Base-by-base conservation (phyloP, 2,797 vertebrate genomes). In the Gila robusta region DNA sequence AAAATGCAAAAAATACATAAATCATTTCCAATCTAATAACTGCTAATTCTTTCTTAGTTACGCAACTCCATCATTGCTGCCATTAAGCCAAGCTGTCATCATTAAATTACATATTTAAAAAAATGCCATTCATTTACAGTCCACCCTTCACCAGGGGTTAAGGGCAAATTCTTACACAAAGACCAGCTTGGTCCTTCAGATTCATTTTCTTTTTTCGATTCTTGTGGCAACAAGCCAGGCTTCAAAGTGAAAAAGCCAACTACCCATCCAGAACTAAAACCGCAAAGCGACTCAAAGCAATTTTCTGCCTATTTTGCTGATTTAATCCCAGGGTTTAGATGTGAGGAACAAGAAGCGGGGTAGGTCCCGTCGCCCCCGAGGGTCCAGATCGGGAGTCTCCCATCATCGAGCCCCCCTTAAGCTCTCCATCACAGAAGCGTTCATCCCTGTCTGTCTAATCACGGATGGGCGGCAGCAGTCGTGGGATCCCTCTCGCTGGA, bases 261-360 rank as follows among this genome's bases (percentile, higher is more conserved):
- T 93, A 91, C 90, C 91, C 89, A 90, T 85, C 92, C 93, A 95
- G 93, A 96, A 95, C 94, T 95, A 95, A 95, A 94, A 93, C 94
- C 91, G 91, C 92, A 91, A 92, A 92, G 88, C 89, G 85, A 91
- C 93, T 94, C 93, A 94, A 93, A 93, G 93, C 93, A 94, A 96
- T 96, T 95, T 96, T 95, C 93, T 93, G 92, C 91, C 92, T 93
- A 92, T 95, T 95, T 95, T 93, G 91, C 93, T 91, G 92, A 94
- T 95, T 93, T 94, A 94, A 95, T 96, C 93, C 92, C 81, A 90
- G 88, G 92, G 92, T 94, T 94, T 92, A 91, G 91, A 94, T 91
- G 93, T 90, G 86, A 80, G 64, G 87, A 56, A 66, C 62, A 69
- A 88, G 81, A 87, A 76, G 85, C 35, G n/a, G 69, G 82, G 84